Evolutionary conservation across 2,888 invertebrate genomes (phyloP).

Genomic region (Eupithecia exiguata): DNA sequence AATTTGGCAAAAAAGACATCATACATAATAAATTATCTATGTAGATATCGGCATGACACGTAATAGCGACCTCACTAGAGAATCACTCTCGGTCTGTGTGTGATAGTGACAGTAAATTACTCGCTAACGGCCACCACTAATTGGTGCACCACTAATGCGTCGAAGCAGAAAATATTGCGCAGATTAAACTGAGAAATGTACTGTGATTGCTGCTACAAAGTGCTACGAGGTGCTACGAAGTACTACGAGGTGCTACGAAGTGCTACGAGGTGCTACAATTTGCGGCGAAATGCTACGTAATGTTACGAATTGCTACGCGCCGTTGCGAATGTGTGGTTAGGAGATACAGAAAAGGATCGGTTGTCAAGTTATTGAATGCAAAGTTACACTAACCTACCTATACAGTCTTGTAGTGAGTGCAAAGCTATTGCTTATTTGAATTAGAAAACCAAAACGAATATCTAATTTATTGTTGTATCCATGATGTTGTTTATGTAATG

Average conservation of each 20-base stretch:
- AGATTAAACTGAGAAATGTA: constrained; percentile 50
- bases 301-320: constrained; percentile 16
- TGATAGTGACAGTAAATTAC: constrained; percentile 79
- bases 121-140: constrained; percentile 73
- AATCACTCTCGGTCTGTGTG: constrained; percentile 49
- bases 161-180: constrained; percentile 63
- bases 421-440: not conserved
- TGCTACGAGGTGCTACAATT: constrained; percentile 13
- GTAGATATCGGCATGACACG: constrained; percentile 42
- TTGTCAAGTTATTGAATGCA: not conserved
- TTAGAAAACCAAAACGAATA: not conserved
- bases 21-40: too few relatives aligned
- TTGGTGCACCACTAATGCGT: constrained; percentile 69
- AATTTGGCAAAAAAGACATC: too few relatives aligned
- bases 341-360: not conserved
- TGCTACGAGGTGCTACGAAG: too few relatives aligned
- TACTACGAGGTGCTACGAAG: constrained; percentile 21
- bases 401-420: not conserved
- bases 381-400: not conserved
- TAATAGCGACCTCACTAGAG: constrained; percentile 43
- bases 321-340: constrained; percentile 17
- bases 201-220: constrained; percentile 35
- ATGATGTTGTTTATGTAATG: not conserved
- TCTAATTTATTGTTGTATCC: not conserved
- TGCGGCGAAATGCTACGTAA: not conserved